These are phyloP conservation scores for Muricea muricata DNA, from an alignment of 92 coral and sea anemone genomes.

Conservation along the genomic window DNA sequence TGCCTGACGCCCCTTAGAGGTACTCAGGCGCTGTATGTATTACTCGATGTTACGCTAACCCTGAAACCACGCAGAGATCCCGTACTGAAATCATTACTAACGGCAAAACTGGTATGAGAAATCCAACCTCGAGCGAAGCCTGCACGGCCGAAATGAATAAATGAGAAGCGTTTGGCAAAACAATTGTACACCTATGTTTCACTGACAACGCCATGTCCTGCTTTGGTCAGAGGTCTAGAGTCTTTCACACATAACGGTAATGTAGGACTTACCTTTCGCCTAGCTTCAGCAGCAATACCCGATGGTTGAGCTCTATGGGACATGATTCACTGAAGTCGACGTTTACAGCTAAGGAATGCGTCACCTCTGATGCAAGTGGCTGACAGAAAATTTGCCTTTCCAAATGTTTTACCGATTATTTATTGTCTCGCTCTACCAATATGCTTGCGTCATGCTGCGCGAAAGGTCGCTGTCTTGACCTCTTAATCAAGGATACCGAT, in stretches of 20 bases:
- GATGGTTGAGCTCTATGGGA: constrained; percentile 27
- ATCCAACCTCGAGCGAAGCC: too few species aligned
- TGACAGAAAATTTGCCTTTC: constrained; percentile 12
- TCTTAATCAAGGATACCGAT: constrained; percentile 1
- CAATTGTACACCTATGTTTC: too few species aligned
- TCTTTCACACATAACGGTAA: neutral
- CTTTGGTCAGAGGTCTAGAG: too few species aligned
- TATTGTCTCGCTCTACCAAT: constrained; percentile 12
- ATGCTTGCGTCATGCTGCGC: constrained; percentile 29
- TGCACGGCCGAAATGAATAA: too few species aligned
- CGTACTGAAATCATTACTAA: too few species aligned
- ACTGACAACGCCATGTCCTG: too few species aligned
- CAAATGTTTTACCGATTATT: neutral
- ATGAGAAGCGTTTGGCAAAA: too few species aligned
- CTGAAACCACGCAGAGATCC: too few species aligned
- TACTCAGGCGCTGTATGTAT: too few species aligned
- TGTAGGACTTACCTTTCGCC: constrained; percentile 21
- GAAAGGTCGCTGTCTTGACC: constrained; percentile 35
- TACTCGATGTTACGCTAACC: too few species aligned
- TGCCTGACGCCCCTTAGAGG: too few species aligned
- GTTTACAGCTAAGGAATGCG: neutral
- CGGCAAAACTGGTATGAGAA: too few species aligned
- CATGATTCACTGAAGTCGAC: neutral
- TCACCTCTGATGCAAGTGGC: constrained; percentile 19
- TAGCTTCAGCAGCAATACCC: constrained; percentile 38